These are phyloP conservation scores for Pachypeltis micranthus DNA, from an alignment of 1,140 invertebrate species.

Conservation along the genomic window DNA sequence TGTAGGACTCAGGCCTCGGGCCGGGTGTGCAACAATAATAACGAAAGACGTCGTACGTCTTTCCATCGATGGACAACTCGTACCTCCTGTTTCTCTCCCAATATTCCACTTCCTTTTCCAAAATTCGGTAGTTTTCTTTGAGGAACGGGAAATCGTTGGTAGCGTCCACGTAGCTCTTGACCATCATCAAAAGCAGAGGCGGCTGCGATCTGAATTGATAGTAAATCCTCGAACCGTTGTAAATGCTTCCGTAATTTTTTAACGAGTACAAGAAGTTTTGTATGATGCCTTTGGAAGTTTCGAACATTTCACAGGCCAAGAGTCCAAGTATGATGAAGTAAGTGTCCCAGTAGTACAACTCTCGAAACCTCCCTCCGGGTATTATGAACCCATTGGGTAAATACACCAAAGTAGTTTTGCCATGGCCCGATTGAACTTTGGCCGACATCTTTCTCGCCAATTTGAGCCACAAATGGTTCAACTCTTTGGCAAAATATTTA, in stretches of 20 bases:
- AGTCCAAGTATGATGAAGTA: conserved; percentile 76
- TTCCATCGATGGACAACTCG: conserved; percentile 40
- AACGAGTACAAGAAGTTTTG: conserved; percentile 59
- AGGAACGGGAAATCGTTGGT: conserved; percentile 55
- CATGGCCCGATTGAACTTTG: conserved; percentile 47
- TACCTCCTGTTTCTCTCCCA: conserved; percentile 43
- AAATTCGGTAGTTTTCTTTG: conserved; percentile 34
- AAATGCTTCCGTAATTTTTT: conserved; percentile 53
- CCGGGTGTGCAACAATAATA: conserved; percentile 42
- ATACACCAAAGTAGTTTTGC: conserved; percentile 57
- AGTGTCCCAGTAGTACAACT: conserved; percentile 83
- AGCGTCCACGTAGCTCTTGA: conserved; percentile 49
- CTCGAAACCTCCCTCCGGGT: conserved; percentile 76
- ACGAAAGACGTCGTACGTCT: conserved; percentile 46
- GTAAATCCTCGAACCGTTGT: conserved; percentile 67
- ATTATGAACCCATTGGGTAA: conserved; percentile 72
- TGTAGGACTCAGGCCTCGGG: conserved; percentile 69
- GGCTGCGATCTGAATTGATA: conserved; percentile 66
- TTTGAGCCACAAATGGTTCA: conserved; percentile 57
- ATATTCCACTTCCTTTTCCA: conserved; percentile 58
- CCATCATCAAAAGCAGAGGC: conserved; percentile 66
- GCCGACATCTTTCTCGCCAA: conserved; percentile 53
- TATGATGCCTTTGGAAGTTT: conserved; percentile 58
- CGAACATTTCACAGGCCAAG: conserved; percentile 56
- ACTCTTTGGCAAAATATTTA: conserved; percentile 42